Evolutionary conservation across 2,888 invertebrate species (phyloP).

Genomic region (Palloptera scutellata): DNA sequence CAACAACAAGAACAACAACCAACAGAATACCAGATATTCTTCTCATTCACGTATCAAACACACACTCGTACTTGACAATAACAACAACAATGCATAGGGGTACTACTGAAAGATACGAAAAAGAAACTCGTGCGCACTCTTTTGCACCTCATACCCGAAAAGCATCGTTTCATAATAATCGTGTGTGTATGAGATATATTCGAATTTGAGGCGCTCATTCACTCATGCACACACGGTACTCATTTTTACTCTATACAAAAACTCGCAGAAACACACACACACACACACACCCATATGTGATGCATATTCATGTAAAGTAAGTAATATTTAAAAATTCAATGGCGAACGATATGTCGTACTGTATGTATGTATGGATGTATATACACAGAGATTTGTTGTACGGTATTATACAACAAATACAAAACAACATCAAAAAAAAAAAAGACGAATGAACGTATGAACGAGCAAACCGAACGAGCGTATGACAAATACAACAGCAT

Average conservation of each 20-base stretch:
- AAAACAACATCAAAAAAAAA: no score
- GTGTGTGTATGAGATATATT: no score
- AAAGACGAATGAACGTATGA: no score
- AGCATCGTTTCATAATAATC: no score
- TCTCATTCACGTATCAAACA: background rate
- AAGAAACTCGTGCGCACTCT: conserved; percentile 17
- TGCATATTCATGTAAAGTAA: no score
- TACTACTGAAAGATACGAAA: no score
- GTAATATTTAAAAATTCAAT: conserved; percentile 17
- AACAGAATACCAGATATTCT: background rate
- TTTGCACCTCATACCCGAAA: conserved; percentile 17
- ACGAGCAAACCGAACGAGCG: background rate
- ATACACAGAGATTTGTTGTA: no score
- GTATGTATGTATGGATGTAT: no score
- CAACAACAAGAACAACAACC: background rate
- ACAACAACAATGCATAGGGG: background rate
- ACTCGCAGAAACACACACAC: no score
- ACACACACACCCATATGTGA: no score
- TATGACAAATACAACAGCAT: background rate
- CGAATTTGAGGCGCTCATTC: background rate
- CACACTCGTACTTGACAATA: background rate
- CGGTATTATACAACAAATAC: no score
- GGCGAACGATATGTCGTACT: conserved; percentile 12
- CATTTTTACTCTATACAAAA: no score
- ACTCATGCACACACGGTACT: background rate